phyloP scores from a whole-genome alignment of 1,140 invertebrate species.

The Bombus waltoni region DNA sequence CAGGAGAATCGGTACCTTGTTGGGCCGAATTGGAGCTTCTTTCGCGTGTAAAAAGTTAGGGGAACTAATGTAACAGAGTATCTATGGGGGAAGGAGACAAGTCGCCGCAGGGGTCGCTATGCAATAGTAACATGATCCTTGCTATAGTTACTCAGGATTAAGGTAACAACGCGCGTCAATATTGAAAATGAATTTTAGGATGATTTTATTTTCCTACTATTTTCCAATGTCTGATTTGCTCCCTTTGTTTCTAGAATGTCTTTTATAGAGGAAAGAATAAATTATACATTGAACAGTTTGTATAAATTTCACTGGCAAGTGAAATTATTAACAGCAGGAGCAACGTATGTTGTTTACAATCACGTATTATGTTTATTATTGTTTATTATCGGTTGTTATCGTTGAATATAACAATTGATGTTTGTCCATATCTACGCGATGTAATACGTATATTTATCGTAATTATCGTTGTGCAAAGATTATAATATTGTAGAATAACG shows the following conservation, averaged over 20 bases:
- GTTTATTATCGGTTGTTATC: background rate
- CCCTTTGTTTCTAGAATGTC: background rate
- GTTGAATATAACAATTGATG: background rate
- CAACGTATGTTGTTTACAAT: background rate
- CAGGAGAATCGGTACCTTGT: conserved; percentile 46
- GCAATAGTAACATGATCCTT: background rate
- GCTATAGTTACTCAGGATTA: too few species aligned
- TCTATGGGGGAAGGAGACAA: background rate
- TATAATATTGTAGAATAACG: background rate
- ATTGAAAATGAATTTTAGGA: background rate
- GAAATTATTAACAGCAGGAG: background rate
- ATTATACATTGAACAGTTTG: background rate
- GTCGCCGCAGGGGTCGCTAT: background rate
- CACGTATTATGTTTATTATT: background rate
- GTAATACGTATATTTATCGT: background rate
- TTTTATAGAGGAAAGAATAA: background rate
- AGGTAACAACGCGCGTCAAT: background rate
- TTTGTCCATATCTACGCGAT: background rate
- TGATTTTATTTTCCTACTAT: background rate
- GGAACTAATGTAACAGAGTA: conserved; percentile 32
- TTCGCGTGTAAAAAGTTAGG: conserved; percentile 54
- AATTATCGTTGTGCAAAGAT: background rate
- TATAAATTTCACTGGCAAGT: background rate
- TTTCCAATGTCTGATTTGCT: background rate
- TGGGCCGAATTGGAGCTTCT: conserved; percentile 46